Base-by-base conservation (phyloP, 2,888 invertebrate genomes). In the Heliconius hortense region DNA sequence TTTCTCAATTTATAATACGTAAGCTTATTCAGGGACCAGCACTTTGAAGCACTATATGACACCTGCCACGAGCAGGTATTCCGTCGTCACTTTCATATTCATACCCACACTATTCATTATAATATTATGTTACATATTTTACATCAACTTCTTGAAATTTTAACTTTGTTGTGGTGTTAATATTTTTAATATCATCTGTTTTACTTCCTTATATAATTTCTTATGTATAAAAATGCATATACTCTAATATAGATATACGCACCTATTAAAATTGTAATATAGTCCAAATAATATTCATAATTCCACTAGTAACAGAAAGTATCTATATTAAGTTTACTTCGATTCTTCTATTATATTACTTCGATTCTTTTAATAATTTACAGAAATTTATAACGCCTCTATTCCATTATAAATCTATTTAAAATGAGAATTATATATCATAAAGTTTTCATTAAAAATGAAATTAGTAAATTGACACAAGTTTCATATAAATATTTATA, bases 1-100 rank as follows among this genome's bases (percentile, higher is more conserved):
- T 74, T 69, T 63, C 21, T 39, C 39, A 74, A 69, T 70, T 63
- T 74, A 68, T 69, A 71, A 62, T 62, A 62, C 35, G 28, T 2
- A 31, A 74, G 31, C 68, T 48, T 31, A 48, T 60, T 62, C 24
- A 66, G 24, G 48, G 43, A 35, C 62, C 53, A 74, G 69, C 74
- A 69, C 63, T 69, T 63, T 48, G 63, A 69, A 69, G 69, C 69
- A 62, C 24, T 69, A 53, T 69, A 69, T 74, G 74, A 74, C 74
- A 74, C 74, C 74, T 74, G 74, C 74, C 62, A 63, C 74, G 69
- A 48, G 62, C 43, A 69, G 62, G 35, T 69, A 74, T 74, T 69
- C 53, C 28, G 62, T 62, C 74, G 35, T 31, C 48, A 53, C 68
- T 74, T 74, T 62, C 53, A 69, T 69, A 74, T 74, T 74, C 62